Conservation (phyloP, 1,140 invertebrate species). For the Sycophila sp. region DNA sequence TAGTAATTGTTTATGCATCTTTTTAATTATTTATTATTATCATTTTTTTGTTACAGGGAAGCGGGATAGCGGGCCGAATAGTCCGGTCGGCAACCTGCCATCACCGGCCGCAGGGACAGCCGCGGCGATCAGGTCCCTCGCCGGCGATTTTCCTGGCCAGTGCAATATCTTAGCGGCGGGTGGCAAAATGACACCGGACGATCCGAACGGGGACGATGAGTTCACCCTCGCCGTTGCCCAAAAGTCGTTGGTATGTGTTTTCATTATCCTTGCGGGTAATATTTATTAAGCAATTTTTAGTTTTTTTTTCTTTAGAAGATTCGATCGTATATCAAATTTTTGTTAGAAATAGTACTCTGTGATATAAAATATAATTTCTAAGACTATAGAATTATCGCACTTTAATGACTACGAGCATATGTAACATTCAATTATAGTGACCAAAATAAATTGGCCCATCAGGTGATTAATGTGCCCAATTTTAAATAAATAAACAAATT, state of each 20-base stretch:
- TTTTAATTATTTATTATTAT: too few relatives aligned
- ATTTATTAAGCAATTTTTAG: neutral
- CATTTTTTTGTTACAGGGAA: slow-evolving; percentile 7
- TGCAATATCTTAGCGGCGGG: neutral
- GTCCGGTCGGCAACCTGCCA: slow-evolving; percentile 36
- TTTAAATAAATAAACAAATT: too few relatives aligned
- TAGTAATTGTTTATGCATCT: too few relatives aligned
- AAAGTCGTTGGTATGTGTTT: slow-evolving; percentile 49
- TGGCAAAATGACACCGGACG: slow-evolving; percentile 53
- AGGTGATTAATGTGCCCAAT: too few relatives aligned
- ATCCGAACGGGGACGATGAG: slow-evolving; percentile 52
- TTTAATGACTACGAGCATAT: too few relatives aligned
- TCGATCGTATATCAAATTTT: too few relatives aligned
- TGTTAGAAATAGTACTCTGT: too few relatives aligned
- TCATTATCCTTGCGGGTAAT: too few relatives aligned
- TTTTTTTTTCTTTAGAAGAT: slow-evolving; percentile 2
- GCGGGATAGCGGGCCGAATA: slow-evolving; percentile 44
- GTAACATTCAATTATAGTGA: too few relatives aligned
- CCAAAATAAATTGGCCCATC: too few relatives aligned
- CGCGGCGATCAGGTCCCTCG: neutral
- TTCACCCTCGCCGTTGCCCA: slow-evolving; percentile 49
- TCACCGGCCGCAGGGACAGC: neutral
- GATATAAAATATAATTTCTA: too few relatives aligned
- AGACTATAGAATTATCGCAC: too few relatives aligned
- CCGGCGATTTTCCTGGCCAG: slow-evolving; percentile 18